phyloP scores from a whole-genome alignment of 2,797 vertebrate species.

The Atherinosoma microstoma region DNA sequence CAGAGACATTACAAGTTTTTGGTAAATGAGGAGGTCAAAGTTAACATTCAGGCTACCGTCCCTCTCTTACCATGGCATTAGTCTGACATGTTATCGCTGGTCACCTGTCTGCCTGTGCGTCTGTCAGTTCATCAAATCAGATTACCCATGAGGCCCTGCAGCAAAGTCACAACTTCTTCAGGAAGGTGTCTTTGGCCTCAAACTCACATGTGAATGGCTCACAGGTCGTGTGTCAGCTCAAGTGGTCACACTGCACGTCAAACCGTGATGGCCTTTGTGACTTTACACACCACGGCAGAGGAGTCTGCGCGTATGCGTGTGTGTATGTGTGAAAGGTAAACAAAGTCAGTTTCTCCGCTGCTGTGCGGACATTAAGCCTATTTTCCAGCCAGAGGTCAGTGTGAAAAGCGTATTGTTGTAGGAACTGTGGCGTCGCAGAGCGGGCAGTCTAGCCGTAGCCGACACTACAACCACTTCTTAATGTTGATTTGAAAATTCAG shows the following conservation, averaged over 20 bases:
- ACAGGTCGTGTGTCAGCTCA: constrained; percentile 70
- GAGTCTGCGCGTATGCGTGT: constrained; percentile 23
- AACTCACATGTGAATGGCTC: constrained; percentile 52
- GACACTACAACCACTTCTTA: constrained; percentile 60
- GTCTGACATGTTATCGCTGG: constrained; percentile 72
- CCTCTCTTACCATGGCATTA: constrained; percentile 62
- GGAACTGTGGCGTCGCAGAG: constrained; percentile 51
- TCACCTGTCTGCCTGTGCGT: constrained; percentile 71
- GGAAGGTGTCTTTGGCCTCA: constrained; percentile 41
- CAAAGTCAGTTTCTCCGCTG: constrained; percentile 46
- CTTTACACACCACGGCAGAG: constrained; percentile 52
- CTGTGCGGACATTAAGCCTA: constrained; percentile 76
- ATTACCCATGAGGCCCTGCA: constrained; percentile 69
- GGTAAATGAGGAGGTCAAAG: constrained; percentile 53
- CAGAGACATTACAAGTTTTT: constrained; percentile 57
- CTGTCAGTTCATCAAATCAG: constrained; percentile 68
- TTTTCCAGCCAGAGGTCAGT: constrained; percentile 76
- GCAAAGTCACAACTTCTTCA: constrained; percentile 73
- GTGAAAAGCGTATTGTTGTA: constrained; percentile 75
- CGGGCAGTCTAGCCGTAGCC: constrained; percentile 41
- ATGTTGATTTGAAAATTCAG: constrained; percentile 67
- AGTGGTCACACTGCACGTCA: constrained; percentile 76
- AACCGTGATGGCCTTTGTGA: constrained; percentile 73
- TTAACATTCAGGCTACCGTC: constrained; percentile 37
- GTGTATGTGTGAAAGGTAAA: constrained; percentile 56